phyloP scores from a whole-genome alignment of 2,888 invertebrate species.

The Dicyrtoma fusca region DNA sequence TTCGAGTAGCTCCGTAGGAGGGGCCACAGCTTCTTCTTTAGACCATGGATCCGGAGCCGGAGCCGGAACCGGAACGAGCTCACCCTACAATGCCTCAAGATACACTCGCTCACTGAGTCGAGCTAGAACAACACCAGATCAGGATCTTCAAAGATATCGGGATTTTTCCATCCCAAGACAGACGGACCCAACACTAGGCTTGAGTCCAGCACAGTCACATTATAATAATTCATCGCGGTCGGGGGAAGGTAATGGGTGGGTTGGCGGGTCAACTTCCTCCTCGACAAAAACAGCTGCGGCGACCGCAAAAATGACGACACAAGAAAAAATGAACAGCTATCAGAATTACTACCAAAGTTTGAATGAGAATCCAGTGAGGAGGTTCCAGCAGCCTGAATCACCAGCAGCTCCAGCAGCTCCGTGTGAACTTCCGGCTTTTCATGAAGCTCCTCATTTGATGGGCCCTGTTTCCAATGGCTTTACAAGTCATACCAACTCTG shows the following conservation, averaged over 20 bases:
- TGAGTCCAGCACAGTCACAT: no score
- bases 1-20: neutral
- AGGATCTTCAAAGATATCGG: slow-evolving; percentile 27
- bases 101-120: slow-evolving; percentile 36
- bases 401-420: neutral
- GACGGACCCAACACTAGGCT: neutral
- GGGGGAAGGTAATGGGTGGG: slow-evolving; percentile 30
- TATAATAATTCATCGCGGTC: neutral
- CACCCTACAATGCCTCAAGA: slow-evolving; percentile 1
- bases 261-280: slow-evolving; percentile 40
- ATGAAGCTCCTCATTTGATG: slow-evolving; percentile 20
- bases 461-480: slow-evolving; percentile 3
- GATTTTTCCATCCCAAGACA: slow-evolving; percentile 33
- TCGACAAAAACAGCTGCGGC: slow-evolving; percentile 29
- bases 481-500: slow-evolving; percentile 20
- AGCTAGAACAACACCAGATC: slow-evolving; percentile 37
- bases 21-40: neutral
- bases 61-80: neutral
- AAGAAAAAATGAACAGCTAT: slow-evolving; percentile 56
- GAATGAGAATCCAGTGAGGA: slow-evolving; percentile 34
- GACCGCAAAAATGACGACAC: slow-evolving; percentile 37
- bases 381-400: slow-evolving; percentile 7
- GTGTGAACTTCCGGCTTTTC: neutral
- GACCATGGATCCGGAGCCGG: slow-evolving; percentile 9
- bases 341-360: slow-evolving; percentile 50